Evolutionary conservation across 2,797 vertebrate species (phyloP), one percentile per base, ranked within the genome.

Genomic region (Leuciscus waleckii): DNA sequence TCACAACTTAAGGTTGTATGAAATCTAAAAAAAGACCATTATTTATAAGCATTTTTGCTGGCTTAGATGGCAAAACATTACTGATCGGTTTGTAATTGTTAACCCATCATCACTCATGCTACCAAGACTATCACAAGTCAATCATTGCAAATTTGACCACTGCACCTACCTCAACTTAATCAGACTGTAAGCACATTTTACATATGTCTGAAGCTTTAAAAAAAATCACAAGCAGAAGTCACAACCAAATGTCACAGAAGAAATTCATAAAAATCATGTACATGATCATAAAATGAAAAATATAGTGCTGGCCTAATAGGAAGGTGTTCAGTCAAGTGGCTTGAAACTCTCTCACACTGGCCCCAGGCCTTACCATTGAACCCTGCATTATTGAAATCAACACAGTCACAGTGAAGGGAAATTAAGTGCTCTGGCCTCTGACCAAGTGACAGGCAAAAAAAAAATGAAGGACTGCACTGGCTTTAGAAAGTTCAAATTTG

Each of bases 401-500:
- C 37, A 65, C 58, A 43, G 39, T 65, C 43, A 39, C 32, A 76
- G 14, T 54, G 8, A 68, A 76, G 0, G 9, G 11, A 54, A 26
- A 76, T 26, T 32, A n/a, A 5, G 16, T 19, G 46, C 37, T 56
- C 51, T 79, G 29, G 19, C 19, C 37, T 56, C 39, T 77, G 63
- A 69, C 19, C 51, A 71, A 49, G 5, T 37, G 32, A 65, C 49
- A 51, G 63, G 69, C 56, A 56, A 46, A 56, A 46, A 43, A 19
- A 56, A 65, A 67, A 69, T 46, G 4, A 49, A 32, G 39, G 29
- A 39, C 49, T 37, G 32, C 35, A 26, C 26, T 29, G 26, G 68
- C 71, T 29, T 37, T 65, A 67, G 19, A 26, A 61, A 87, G 81
- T 76, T 86, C n/a, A 81, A 10, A 78, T 85, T 61, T 70, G 43